Evolutionary conservation across 2,888 invertebrate species (phyloP), one percentile per base, ranked within the genome.

Genomic region (Xanthia togata): DNA sequence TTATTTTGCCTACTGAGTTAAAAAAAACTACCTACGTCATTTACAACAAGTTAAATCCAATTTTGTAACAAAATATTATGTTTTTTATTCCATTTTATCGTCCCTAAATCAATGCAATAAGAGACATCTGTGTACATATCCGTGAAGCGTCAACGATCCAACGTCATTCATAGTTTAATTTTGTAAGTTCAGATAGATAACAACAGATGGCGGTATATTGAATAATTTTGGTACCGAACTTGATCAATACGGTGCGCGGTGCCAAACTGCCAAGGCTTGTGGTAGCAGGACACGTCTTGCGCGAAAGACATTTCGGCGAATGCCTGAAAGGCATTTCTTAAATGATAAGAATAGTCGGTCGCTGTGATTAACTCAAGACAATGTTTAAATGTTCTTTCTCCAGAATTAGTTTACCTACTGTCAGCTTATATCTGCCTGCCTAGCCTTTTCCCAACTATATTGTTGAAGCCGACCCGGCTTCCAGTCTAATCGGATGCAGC

Each of bases 161-260:
- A 47, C 12, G 4, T 1, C 8, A 35, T 14, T 17, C 44, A 11
- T 12, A 0, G 17, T 31, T 50, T n/a, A 0, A 23, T 41, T 53
- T 38, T 55, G 1, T 20, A 41, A 64, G 57, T 71, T 83, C n/a
- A 44, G 2, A 0, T 0, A 26, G 1, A 0, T 6, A 38, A 9
- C 44, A 20, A 64, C 55, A 80, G 82, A 71, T 83, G 82, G 81
- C 70, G 73, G 0, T 76, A 41, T 3, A 23, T 44, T 35, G 1
- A 82, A 23, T 26, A 2, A 26, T 14, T 20, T n/a, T 8, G 4
- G 14, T 17, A 12, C 12, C 0, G 9, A 14, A 50, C 1, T 57
- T 23, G 73, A 76, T 80, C 68, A 53, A 80, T 75, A 53, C 5
- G 3, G 2, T 14, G 17, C 4, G 14, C 9, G 50, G 12, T 23